phyloP scores from a whole-genome alignment of 2,797 vertebrate species.

The Buceros bicornis region DNA sequence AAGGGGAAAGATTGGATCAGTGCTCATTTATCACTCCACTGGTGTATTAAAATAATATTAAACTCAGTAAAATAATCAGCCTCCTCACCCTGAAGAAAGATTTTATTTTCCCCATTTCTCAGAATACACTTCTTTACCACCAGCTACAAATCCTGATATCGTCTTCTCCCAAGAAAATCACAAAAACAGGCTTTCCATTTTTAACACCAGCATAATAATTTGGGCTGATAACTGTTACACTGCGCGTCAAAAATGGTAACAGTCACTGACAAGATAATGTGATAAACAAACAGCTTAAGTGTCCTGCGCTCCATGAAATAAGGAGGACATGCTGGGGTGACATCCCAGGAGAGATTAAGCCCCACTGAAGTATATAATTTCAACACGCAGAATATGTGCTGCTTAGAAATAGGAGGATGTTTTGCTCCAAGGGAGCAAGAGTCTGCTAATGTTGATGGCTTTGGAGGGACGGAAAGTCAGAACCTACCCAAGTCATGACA shows the following conservation, averaged over 20 bases:
- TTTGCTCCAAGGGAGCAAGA: background rate
- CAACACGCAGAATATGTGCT: background rate
- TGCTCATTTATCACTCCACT: background rate
- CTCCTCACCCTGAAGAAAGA: constrained; percentile 6
- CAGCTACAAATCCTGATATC: background rate
- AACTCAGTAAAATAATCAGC: constrained; percentile 26
- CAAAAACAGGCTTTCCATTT: background rate
- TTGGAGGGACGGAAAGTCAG: background rate
- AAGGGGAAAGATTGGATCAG: background rate
- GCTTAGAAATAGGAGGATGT: background rate
- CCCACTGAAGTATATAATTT: background rate
- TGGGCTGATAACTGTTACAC: background rate
- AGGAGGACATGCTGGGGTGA: background rate
- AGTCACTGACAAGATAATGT: background rate
- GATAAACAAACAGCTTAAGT: background rate
- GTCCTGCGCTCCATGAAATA: background rate
- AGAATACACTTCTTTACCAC: background rate
- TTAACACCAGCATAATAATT: background rate
- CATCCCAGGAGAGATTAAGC: background rate
- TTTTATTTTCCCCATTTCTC: constrained; percentile 10
- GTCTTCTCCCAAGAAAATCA: background rate
- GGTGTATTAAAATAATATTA: constrained; percentile 1
- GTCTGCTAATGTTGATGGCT: background rate
- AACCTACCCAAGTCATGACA: background rate
- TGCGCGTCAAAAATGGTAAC: background rate